Conservation (phyloP, 2,888 invertebrate genomes). For the Acleris sparsana region DNA sequence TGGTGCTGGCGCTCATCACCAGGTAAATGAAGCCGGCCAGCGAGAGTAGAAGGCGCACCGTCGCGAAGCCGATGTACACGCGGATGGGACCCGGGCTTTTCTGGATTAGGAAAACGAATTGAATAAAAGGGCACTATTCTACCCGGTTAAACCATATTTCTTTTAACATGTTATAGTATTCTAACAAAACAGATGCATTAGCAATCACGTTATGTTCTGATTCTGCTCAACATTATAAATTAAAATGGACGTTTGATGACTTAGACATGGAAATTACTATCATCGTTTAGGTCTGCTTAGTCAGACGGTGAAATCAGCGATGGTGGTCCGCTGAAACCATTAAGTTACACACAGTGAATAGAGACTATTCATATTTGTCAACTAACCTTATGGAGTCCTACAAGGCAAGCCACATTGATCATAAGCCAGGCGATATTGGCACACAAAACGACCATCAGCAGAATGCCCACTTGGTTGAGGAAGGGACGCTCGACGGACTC, state of each 20-base stretch:
- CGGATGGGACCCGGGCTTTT: constrained; percentile 53
- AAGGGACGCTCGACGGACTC: constrained; percentile 41
- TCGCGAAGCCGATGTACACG: constrained; percentile 51
- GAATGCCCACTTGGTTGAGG: constrained; percentile 43
- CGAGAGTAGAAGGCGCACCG: constrained; percentile 46
- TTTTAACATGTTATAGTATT: too few species aligned
- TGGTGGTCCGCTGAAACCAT: too few species aligned
- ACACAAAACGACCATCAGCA: constrained; percentile 46
- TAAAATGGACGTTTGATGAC: too few species aligned
- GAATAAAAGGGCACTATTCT: background rate
- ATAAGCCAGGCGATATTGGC: constrained; percentile 50
- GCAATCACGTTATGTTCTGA: background rate
- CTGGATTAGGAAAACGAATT: constrained; percentile 43
- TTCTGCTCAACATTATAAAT: too few species aligned
- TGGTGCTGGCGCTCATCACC: constrained; percentile 37
- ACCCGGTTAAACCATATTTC: background rate
- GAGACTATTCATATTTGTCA: too few species aligned
- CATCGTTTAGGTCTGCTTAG: too few species aligned
- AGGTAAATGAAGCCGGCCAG: constrained; percentile 48
- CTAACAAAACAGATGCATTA: background rate
- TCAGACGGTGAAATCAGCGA: too few species aligned
- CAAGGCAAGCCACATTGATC: constrained; percentile 52
- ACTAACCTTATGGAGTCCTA: constrained; percentile 56
- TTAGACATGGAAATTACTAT: too few species aligned
- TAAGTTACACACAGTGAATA: background rate